A percentile compares a stretch with the other conserved stretches of the same genome.
These are phyloP conservation scores for Wasmannia auropunctata DNA, from an alignment of 1,140 invertebrate genomes.

Conservation along the genomic window DNA sequence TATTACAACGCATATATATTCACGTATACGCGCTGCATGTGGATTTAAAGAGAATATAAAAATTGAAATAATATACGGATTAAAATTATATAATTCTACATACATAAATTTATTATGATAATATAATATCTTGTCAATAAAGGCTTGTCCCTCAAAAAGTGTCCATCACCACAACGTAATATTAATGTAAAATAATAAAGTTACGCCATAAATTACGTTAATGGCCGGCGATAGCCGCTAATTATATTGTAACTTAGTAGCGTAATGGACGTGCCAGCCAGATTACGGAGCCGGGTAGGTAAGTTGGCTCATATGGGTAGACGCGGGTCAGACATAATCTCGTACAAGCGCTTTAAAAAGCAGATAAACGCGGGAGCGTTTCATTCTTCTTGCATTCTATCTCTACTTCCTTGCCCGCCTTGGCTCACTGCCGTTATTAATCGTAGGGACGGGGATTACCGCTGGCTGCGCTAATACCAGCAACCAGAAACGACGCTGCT, in stretches of 20 bases:
- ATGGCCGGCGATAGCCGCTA: slow-evolving; percentile 56
- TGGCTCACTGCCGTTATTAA: slow-evolving; percentile 71
- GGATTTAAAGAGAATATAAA: neutral
- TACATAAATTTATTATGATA: neutral
- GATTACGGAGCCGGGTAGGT: slow-evolving; percentile 41
- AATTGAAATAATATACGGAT: neutral
- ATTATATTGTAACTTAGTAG: slow-evolving; percentile 60
- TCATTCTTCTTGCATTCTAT: slow-evolving; percentile 61
- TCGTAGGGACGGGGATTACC: slow-evolving; percentile 68
- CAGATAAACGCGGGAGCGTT: slow-evolving; percentile 54
- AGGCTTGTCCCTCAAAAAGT: slow-evolving; percentile 4
- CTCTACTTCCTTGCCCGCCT: slow-evolving; percentile 36
- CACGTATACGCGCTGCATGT: neutral
- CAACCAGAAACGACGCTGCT: slow-evolving; percentile 66
- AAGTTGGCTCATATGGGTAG: slow-evolving; percentile 59
- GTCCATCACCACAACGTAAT: slow-evolving; percentile 3
- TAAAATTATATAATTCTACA: neutral
- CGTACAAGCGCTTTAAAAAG: slow-evolving; percentile 57
- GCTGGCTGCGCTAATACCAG: slow-evolving; percentile 59
- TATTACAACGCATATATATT: too few relatives aligned
- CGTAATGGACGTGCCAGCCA: slow-evolving; percentile 55
- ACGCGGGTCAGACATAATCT: slow-evolving; percentile 61
- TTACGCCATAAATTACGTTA: slow-evolving; percentile 50
- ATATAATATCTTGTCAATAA: neutral
- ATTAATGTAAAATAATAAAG: slow-evolving; percentile 58